Base-by-base conservation (phyloP, 2,888 invertebrate genomes). In the Cephus pulcher region DNA sequence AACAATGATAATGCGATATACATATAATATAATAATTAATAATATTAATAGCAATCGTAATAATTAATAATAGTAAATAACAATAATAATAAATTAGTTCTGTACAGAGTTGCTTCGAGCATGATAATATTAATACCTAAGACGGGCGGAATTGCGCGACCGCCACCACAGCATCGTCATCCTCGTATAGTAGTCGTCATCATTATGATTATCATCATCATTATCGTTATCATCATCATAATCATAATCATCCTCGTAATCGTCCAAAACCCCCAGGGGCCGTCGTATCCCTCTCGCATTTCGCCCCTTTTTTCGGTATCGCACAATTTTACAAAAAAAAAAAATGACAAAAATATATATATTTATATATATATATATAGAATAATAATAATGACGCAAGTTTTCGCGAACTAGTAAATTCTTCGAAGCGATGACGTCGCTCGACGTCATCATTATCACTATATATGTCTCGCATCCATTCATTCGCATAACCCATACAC, bases 41-140 rank as follows among this genome's bases (percentile, higher is more conserved):
- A 82, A 84, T 85, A 84, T 76, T 85, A 84, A 83, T 85, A 82
- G 84, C 85, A 83, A 86, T 87, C 87, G 81, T 87, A 87, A 85
- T 85, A 81, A 80, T 80, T 69, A 79, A 86, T 88, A 88, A 86
- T 87, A 87, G 89, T 89, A 90, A 88, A 90, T 90, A 90, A 90
- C 89, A 90, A 90, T 89, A 88, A 91, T 90, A 91, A 91, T 91
- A 91, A 91, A 91, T 91, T 90, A 91, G 90, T 91, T 91, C 90
- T 91, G 91, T 91, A 91, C 91, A 91, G 86, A 88, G 88, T 86
- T 88, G 89, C 88, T 86, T 89, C 88, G 88, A 89, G 89, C 88
- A 86, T 85, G 83, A 87, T 87, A 89, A 88, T 89, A 90, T 83
- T 82, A 83, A 84, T 82, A 84, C 80, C 80, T 84, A 84, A 71